These are phyloP conservation scores for Drosophila mercatorum DNA, from an alignment of 2,888 invertebrate species.

Conservation along the genomic window DNA sequence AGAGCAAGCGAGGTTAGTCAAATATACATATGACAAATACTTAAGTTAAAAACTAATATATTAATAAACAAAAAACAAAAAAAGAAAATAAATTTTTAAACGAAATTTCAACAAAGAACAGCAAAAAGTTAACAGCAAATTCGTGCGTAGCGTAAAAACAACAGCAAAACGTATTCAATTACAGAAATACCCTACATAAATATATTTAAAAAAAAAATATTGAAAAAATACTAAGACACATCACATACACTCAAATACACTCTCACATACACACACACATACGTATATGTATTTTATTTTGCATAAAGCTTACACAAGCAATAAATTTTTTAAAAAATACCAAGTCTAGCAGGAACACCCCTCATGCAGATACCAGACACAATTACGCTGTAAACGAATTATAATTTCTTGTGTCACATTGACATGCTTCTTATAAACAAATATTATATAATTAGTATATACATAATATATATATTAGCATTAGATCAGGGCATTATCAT, in stretches of 20 bases:
- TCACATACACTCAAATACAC: slow-evolving; percentile 4
- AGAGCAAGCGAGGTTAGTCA: slow-evolving; percentile 45
- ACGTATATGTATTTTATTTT: slow-evolving; percentile 51
- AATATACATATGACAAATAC: slow-evolving; percentile 65
- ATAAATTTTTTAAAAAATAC: neutral
- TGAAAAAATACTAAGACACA: neutral
- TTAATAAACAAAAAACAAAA: slow-evolving; percentile 3
- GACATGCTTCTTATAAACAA: slow-evolving; percentile 68
- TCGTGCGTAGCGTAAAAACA: slow-evolving; percentile 74
- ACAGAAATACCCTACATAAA: slow-evolving; percentile 18
- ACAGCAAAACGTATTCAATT: slow-evolving; percentile 27
- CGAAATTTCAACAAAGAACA: slow-evolving; percentile 65
- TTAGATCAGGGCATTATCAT: slow-evolving; percentile 39
- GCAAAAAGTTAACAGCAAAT: slow-evolving; percentile 82
- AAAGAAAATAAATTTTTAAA: slow-evolving; percentile 61
- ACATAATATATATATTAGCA: slow-evolving; percentile 26
- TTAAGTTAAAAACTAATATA: slow-evolving; percentile 47
- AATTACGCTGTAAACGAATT: slow-evolving; percentile 74
- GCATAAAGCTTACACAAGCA: slow-evolving; percentile 30
- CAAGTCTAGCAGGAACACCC: slow-evolving; percentile 1
- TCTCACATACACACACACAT: neutral
- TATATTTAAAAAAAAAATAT: neutral
- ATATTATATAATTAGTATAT: slow-evolving; percentile 26
- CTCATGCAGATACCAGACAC: slow-evolving; percentile 4
- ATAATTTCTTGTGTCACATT: slow-evolving; percentile 71